Percentiles rank a stretch among this genome's conserved stretches.
phyloP scores from a whole-genome alignment of 2,113 vertebrate genomes.

The Ellobius talpinus region DNA sequence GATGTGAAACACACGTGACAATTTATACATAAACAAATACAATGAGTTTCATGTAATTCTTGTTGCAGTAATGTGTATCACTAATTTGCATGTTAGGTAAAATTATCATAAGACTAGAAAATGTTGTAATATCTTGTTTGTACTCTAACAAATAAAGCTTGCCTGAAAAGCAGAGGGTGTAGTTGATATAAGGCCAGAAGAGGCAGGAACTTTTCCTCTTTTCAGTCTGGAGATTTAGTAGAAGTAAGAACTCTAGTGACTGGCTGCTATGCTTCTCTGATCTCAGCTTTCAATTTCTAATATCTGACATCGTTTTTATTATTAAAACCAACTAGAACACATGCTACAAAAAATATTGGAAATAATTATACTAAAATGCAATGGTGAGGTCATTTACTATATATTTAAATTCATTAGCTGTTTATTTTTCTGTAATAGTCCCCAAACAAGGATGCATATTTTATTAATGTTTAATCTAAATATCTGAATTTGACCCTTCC shows the following conservation, averaged over 20 bases:
- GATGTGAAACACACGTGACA: background rate
- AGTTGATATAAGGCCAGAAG: too few relatives aligned
- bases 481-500: constrained; percentile 67
- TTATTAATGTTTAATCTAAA: constrained; percentile 9
- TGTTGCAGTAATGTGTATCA: background rate
- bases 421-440: constrained; percentile 18
- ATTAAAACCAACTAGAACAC: too few relatives aligned
- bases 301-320: too few relatives aligned
- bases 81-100: background rate
- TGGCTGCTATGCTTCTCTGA: too few relatives aligned
- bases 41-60: background rate
- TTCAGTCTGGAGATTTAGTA: too few relatives aligned
- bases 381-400: background rate
- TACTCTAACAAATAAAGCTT: too few relatives aligned
- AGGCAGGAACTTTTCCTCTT: too few relatives aligned
- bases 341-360: background rate
- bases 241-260: too few relatives aligned
- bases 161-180: too few relatives aligned
- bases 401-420: background rate
- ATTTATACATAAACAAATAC: background rate
- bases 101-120: background rate
- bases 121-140: too few relatives aligned
- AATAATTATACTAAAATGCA: background rate
- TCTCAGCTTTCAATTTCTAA: too few relatives aligned
- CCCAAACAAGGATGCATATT: background rate